Percentiles rank a stretch among this genome's conserved stretches.
These are phyloP conservation scores for Diadumene lineata DNA, from an alignment of 92 coral and sea anemone species.

Conservation along the genomic window DNA sequence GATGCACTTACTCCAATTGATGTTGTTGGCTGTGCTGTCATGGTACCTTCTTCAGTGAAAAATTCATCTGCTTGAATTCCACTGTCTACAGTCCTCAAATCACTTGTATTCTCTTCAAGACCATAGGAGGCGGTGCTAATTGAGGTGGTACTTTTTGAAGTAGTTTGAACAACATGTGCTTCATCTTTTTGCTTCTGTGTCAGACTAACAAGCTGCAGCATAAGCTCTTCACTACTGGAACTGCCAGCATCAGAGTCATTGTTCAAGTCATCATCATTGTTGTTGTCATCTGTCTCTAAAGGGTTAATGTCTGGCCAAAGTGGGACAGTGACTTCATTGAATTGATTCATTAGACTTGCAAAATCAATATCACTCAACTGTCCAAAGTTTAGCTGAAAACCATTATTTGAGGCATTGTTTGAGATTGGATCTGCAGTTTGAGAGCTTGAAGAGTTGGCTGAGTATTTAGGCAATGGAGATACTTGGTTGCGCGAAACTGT, in stretches of 20 bases:
- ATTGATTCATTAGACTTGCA: constrained; percentile 39
- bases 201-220: constrained; percentile 65
- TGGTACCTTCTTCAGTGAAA: constrained; percentile 16
- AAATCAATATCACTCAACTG: constrained; percentile 59
- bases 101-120: background rate
- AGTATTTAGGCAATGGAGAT: too few relatives aligned
- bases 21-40: constrained; percentile 14
- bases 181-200: constrained; percentile 67
- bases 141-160: background rate
- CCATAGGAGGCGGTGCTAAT: background rate
- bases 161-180: constrained; percentile 31
- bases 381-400: constrained; percentile 47
- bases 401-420: constrained; percentile 7
- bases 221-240: constrained; percentile 48
- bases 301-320: constrained; percentile 18
- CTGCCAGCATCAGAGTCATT: constrained; percentile 27
- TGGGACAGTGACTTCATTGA: constrained; percentile 56
- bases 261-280: constrained; percentile 47
- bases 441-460: background rate
- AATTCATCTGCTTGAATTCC: constrained; percentile 15
- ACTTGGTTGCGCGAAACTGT: background rate
- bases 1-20: constrained; percentile 36
- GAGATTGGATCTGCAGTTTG: background rate
- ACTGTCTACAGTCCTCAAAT: constrained; percentile 19
- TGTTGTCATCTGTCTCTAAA: constrained; percentile 26